Evolutionary conservation across 1,140 invertebrate species (phyloP).

Genomic region (Diprion similis): DNA sequence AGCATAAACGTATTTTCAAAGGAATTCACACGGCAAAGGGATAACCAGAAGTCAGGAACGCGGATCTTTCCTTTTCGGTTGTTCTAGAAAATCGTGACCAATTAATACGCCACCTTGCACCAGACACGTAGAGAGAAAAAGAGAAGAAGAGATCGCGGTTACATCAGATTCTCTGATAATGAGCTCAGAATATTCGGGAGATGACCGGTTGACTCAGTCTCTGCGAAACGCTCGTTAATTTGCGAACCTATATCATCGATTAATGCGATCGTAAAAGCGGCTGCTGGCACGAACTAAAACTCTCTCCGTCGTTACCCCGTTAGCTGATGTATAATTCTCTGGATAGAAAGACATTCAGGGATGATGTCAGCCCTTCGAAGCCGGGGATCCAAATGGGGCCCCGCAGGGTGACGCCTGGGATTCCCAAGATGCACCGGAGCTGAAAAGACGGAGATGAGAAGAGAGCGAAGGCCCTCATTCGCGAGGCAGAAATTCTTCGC

Average conservation of each 20-base stretch:
- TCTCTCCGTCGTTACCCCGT: background rate
- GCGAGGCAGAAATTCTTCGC: background rate
- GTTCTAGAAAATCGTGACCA: constrained; percentile 59
- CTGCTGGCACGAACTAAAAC: background rate
- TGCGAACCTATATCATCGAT: constrained; percentile 25
- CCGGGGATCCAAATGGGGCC: too few relatives aligned
- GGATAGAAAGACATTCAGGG: too few relatives aligned
- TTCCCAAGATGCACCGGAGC: too few relatives aligned
- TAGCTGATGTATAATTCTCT: background rate
- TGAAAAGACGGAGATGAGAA: too few relatives aligned
- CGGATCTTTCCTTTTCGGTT: constrained; percentile 28
- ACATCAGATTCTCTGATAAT: constrained; percentile 2
- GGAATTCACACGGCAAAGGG: constrained; percentile 17
- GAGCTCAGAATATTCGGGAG: constrained; percentile 30
- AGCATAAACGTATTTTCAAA: constrained; percentile 16
- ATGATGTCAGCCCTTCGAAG: too few relatives aligned
- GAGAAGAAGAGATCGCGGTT: constrained; percentile 58
- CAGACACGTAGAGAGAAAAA: too few relatives aligned
- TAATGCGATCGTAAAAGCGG: constrained; percentile 39
- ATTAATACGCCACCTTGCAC: constrained; percentile 55
- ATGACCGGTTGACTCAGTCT: constrained; percentile 38
- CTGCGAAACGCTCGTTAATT: constrained; percentile 36
- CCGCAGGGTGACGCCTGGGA: too few relatives aligned
- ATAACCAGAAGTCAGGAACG: background rate
- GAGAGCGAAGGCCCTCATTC: too few relatives aligned